A percentile compares a stretch with the other conserved stretches of the same genome.
Evolutionary conservation across 2,113 vertebrate species (phyloP).

Genomic region (Amia ocellicauda): DNA sequence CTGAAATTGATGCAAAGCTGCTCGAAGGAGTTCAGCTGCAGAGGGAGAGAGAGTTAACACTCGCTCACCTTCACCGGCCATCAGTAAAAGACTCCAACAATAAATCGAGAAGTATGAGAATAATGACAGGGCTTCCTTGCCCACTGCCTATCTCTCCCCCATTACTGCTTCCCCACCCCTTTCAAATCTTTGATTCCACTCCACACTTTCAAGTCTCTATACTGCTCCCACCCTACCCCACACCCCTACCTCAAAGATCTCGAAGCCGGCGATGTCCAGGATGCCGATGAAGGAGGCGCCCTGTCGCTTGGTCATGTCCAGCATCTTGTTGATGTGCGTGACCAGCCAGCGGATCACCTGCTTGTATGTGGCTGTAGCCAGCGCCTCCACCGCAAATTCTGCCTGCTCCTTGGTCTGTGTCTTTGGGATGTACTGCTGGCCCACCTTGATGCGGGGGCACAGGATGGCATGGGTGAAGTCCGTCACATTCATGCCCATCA

Average conservation of each 20-base stretch:
- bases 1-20: constrained; percentile 88
- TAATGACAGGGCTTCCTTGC: too few relatives aligned
- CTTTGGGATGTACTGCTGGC: constrained; percentile 95
- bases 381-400: constrained; percentile 93
- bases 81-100: too few relatives aligned
- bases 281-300: constrained; percentile 98
- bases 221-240: neutral
- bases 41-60: constrained; percentile 4
- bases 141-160: too few relatives aligned
- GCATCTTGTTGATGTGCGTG: constrained; percentile 94
- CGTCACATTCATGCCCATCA: constrained; percentile 94
- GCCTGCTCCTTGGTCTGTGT: constrained; percentile 98
- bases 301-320: constrained; percentile 97
- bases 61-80: too few relatives aligned
- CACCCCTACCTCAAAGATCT: constrained; percentile 87
- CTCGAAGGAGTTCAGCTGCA: constrained; percentile 91
- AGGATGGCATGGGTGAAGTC: constrained; percentile 96
- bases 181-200: too few relatives aligned
- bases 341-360: constrained; percentile 98
- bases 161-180: too few relatives aligned
- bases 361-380: constrained; percentile 95
- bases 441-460: constrained; percentile 93
- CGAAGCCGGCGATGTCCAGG: constrained; percentile 96
- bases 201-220: too few relatives aligned
- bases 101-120: too few relatives aligned